phyloP scores from a whole-genome alignment of 2,797 vertebrate genomes.

The Spinus olivaceus region DNA sequence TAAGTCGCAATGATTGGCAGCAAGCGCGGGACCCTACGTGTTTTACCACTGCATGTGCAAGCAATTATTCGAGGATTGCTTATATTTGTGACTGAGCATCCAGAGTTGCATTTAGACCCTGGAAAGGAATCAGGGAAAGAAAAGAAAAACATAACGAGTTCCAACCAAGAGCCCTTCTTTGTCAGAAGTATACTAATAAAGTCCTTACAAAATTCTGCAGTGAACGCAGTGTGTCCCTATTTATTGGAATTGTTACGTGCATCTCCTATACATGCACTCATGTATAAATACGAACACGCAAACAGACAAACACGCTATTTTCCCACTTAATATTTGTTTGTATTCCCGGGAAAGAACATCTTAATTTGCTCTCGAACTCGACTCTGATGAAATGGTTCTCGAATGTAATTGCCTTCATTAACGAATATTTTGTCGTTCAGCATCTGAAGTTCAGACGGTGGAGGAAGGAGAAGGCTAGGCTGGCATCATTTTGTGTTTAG shows the following conservation, averaged over 20 bases:
- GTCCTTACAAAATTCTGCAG: background rate
- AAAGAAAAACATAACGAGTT: background rate
- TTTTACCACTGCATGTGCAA: conserved; percentile 45
- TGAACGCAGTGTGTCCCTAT: background rate
- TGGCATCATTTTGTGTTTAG: conserved; percentile 29
- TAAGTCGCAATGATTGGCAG: background rate
- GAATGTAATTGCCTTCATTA: background rate
- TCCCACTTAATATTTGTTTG: background rate
- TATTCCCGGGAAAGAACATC: background rate
- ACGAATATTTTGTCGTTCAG: background rate
- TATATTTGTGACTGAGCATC: conserved; percentile 24
- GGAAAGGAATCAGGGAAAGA: background rate
- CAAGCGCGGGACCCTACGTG: background rate
- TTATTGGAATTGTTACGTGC: background rate
- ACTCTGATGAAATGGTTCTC: background rate
- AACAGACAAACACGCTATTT: background rate
- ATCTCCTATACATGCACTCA: background rate
- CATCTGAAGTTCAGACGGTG: background rate
- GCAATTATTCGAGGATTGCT: conserved; percentile 53
- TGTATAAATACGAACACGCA: background rate
- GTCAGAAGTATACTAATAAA: background rate
- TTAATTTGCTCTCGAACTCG: background rate
- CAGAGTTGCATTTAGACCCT: background rate
- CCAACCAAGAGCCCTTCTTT: background rate
- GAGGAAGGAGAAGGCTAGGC: background rate